phyloP scores from a whole-genome alignment of 2,113 vertebrate species.

The Nettapus auritus region DNA sequence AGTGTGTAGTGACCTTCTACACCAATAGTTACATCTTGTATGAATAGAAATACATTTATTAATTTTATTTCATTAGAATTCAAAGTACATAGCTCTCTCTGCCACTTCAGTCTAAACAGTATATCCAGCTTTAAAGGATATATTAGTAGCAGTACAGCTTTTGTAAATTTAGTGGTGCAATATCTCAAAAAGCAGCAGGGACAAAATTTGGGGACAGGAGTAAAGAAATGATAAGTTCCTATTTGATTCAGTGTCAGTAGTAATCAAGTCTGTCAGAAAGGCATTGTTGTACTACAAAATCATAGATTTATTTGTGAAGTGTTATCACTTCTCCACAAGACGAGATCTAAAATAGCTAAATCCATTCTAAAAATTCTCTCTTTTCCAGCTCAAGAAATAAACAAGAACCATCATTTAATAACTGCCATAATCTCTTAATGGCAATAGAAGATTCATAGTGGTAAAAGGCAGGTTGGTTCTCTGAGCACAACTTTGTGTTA shows the following conservation, averaged over 20 bases:
- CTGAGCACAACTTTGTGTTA: not conserved
- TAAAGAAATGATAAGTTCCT: not conserved
- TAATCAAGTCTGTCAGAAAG: not conserved
- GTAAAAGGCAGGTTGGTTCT: not conserved
- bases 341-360: not conserved
- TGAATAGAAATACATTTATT: not conserved
- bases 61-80: not conserved
- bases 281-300: not conserved
- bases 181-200: not conserved
- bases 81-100: not conserved
- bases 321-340: not conserved
- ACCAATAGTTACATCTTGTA: not conserved
- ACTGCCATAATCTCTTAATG: not conserved
- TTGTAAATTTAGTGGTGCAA: not conserved
- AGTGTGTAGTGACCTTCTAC: slow-evolving; percentile 3
- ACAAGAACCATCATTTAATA: not conserved
- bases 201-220: not conserved
- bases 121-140: not conserved
- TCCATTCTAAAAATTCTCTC: not conserved
- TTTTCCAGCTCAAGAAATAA: not conserved
- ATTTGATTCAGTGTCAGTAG: not conserved
- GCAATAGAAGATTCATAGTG: not conserved
- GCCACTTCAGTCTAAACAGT: not conserved
- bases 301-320: not conserved
- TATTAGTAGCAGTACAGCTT: not conserved